Evolutionary conservation across 2,113 vertebrate species (phyloP), one percentile per base, ranked within the genome.

Genomic region (Lynx canadensis): DNA sequence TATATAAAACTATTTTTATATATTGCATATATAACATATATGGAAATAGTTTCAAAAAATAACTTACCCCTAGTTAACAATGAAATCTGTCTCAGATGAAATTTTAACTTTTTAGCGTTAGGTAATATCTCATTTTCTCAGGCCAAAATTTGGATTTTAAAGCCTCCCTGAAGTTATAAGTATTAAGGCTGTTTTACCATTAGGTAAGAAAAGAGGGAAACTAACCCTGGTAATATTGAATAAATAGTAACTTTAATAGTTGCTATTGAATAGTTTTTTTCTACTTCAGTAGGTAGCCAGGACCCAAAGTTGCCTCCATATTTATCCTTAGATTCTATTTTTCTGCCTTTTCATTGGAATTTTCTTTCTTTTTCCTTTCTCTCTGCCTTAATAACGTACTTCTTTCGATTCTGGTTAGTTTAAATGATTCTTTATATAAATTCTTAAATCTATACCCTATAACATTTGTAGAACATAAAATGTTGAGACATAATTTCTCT

Each of bases 81-180:
- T 86, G 48, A 79, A 95, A 50, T 89, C 19, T 76, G 27, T 91
- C 82, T 97, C 57, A 80, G 45, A 41, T 95, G 10, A 97, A 96
- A 79, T 97, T 91, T 36, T 92, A 95, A 29, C 89, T 94, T 92
- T 63, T 8, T 76, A 89, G 4, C 31, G 69, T 89, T 82, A 57
- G 81, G 2, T 74, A 60, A 41, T 94, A 33, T 74, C 69, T 31
- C 31, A 3, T 91, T 94, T 97, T 94, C 38, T 92, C 15, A 92
- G 60, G 14, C 73, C 66, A 87, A n/a, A 88, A 85, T 94, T 55
- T 89, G 36, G 4, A 65, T 91, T 88, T 52, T 94, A 48, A 45
- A 79, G 21, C 36, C 92, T 85, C 50, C n/a, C 38, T 92, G 45
- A 93, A 63, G 13, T 91, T 85, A 92, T 57, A 88, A 84, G 85